Evolutionary conservation across 1,140 invertebrate species (phyloP).

Genomic region (Arctopsyche grandis): DNA sequence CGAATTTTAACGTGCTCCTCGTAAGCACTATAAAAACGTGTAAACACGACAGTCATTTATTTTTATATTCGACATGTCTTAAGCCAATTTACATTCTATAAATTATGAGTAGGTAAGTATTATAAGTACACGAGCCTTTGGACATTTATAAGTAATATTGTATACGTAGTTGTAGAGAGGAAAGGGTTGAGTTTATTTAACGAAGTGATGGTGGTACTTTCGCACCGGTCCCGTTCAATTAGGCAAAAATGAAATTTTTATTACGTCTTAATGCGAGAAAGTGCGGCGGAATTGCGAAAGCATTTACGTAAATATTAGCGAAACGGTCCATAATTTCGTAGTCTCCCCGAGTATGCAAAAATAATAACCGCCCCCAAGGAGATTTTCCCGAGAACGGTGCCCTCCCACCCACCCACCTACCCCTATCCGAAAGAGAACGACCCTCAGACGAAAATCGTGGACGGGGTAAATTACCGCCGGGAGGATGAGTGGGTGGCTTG

Average conservation of each 20-base stretch:
- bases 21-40: too few species aligned
- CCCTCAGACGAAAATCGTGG: neutral
- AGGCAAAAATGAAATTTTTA: constrained; percentile 24
- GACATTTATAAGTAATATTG: too few species aligned
- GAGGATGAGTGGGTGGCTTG: neutral
- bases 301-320: constrained; percentile 32
- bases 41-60: too few species aligned
- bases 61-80: too few species aligned
- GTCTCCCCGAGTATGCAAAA: constrained; percentile 21
- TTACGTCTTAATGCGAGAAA: constrained; percentile 7
- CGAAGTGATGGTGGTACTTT: neutral
- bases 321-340: constrained; percentile 1
- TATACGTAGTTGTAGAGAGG: too few species aligned
- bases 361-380: constrained; percentile 30
- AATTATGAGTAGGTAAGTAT: too few species aligned
- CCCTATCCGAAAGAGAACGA: neutral
- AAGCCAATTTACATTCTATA: too few species aligned
- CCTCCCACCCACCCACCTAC: neutral
- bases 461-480: constrained; percentile 6
- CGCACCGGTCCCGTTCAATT: constrained; percentile 8
- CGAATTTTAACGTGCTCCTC: too few species aligned
- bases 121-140: too few species aligned
- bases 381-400: neutral
- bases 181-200: neutral
- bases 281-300: neutral